Evolutionary conservation across 2,797 vertebrate genomes (phyloP), one percentile per base, ranked within the genome.

Genomic region (Chiroxiphia lanceolata): DNA sequence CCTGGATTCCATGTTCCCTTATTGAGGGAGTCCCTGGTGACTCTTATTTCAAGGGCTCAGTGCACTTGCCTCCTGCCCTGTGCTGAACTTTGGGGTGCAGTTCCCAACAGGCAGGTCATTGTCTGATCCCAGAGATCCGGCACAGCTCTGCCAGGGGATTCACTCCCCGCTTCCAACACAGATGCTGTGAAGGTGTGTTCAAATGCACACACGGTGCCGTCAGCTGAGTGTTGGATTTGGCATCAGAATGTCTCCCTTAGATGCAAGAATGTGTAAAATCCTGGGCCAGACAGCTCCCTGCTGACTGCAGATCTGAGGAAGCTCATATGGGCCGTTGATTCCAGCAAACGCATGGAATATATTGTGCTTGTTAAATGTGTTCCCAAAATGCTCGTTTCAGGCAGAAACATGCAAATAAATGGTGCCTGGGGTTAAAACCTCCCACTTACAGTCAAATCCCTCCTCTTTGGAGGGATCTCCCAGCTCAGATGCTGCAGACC

Each of bases 331-430:
- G 9, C 89, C 17, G 81, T 92, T 96, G 87, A 92, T 85, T 96
- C 93, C 96, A 96, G 96, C 95, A 90, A 96, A 90, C 1, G 86
- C 91, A 94, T 31, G 81, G 90, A 95, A 92, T 97, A 94, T 68
- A 95, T 75, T 89, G 93, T 80, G 90, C 95, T 96, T 89, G 94
- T 96, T 96, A 97, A 96, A 93, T 5, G 56, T n/a, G 83, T 9
- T 97, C 96, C 96, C 96, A 90, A 83, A 96, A 92, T 78, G 93
- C 96, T 95, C 57, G 88, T 96, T 97, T 94, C 68, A 83, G 91
- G 93, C 90, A 93, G 93, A 95, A 95, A 95, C 96, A 95, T 70
- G 86, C 83, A 96, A 95, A 95, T 95, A 96, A 97, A 96, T 44
- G 81, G 74, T 89, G 90, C 90, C 91, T 89, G 42, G 90, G 86